Conservation (phyloP, 2,888 invertebrate species). For the Brachypterus glaber region DNA sequence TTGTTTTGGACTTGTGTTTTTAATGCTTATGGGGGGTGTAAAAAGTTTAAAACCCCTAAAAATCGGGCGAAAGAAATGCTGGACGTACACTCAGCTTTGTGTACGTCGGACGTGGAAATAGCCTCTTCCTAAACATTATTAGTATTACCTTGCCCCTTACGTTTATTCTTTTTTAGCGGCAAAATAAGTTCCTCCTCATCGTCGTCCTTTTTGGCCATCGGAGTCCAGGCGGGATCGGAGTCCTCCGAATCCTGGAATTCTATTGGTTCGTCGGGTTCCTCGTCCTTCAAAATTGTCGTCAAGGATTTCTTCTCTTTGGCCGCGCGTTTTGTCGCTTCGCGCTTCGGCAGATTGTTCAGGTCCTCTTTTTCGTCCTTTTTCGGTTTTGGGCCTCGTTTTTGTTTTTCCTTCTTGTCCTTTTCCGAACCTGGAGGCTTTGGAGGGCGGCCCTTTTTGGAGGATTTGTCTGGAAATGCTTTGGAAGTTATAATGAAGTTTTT, state of each 20-base stretch:
- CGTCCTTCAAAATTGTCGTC: slow-evolving; percentile 44
- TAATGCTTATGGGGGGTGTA: too few species aligned
- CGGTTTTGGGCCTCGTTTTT: slow-evolving; percentile 11
- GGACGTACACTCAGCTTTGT: too few species aligned
- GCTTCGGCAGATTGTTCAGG: slow-evolving; percentile 46
- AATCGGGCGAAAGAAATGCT: too few species aligned
- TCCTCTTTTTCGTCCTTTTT: slow-evolving; percentile 34
- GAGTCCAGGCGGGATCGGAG: slow-evolving; percentile 70
- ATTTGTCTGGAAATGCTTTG: slow-evolving; percentile 25
- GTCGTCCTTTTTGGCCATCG: slow-evolving; percentile 45
- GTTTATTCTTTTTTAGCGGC: slow-evolving; percentile 35
- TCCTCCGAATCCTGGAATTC: slow-evolving; percentile 49
- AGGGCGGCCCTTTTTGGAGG: slow-evolving; percentile 37
- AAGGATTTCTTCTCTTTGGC: slow-evolving; percentile 56
- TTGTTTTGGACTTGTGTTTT: too few species aligned
- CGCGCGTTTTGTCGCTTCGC: slow-evolving; percentile 54
- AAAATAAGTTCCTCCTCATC: slow-evolving; percentile 30
- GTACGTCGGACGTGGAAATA: too few species aligned
- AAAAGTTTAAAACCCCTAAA: slow-evolving; percentile 1
- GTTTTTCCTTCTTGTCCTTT: slow-evolving; percentile 23
- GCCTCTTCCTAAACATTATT: neutral
- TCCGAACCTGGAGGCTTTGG: slow-evolving; percentile 41
- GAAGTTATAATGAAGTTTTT: too few species aligned
- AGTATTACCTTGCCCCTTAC: slow-evolving; percentile 15
- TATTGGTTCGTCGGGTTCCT: slow-evolving; percentile 48